Conservation (phyloP, 2,113 vertebrate genomes). For the Eulacestoma nigropectus region DNA sequence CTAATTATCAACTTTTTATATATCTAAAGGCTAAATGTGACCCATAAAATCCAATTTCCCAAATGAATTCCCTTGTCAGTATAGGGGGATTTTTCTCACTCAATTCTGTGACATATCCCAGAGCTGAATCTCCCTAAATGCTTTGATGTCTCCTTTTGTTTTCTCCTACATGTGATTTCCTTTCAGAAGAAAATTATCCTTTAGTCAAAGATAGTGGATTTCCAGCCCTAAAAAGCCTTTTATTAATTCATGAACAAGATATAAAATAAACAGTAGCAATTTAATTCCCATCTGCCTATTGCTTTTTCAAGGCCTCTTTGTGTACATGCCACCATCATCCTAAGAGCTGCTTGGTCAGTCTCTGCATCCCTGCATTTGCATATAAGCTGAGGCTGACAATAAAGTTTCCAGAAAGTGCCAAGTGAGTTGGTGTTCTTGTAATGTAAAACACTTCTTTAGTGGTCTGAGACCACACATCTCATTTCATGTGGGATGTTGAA, state of each 20-base stretch:
- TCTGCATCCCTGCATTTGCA: background rate
- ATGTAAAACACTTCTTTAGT: background rate
- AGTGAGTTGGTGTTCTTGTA: slow-evolving; percentile 17
- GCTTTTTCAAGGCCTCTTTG: background rate
- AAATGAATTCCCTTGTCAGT: background rate
- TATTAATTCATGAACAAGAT: background rate
- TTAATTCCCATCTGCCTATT: background rate
- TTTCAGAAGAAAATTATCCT: background rate
- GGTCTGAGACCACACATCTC: background rate
- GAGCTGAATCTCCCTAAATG: background rate
- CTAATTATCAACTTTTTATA: background rate
- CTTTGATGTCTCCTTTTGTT: background rate
- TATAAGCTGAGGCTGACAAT: background rate
- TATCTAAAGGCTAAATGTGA: background rate
- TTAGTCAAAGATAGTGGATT: background rate
- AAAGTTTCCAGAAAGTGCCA: background rate
- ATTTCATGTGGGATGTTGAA: background rate
- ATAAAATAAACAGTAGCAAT: background rate
- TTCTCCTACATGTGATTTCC: background rate
- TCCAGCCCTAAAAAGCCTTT: background rate
- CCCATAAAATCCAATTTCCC: background rate
- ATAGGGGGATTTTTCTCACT: background rate
- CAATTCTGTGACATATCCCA: background rate
- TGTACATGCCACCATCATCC: background rate
- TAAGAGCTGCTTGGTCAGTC: background rate